Conservation (phyloP, 1,140 invertebrate genomes). For the Papilio machaon region DNA sequence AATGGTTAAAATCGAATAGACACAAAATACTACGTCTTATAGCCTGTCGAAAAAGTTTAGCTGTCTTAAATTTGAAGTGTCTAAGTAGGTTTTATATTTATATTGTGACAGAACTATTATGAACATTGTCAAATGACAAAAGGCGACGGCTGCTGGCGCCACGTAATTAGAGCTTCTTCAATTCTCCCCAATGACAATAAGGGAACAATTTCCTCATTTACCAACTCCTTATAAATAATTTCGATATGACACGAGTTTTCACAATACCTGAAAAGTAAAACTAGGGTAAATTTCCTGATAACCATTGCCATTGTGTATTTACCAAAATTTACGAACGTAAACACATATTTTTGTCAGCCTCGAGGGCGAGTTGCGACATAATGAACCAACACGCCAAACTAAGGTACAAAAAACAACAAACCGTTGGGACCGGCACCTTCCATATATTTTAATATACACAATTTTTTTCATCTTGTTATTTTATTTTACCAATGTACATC, state of each 20-base stretch:
- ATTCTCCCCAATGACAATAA: too few relatives aligned
- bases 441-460: not conserved
- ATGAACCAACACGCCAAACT: constrained; percentile 2
- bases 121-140: too few relatives aligned
- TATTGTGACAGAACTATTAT: too few relatives aligned
- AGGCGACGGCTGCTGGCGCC: too few relatives aligned
- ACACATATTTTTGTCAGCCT: constrained; percentile 9
- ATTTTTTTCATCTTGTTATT: not conserved
- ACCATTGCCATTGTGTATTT: not conserved
- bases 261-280: not conserved
- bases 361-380: constrained; percentile 1
- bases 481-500: not conserved
- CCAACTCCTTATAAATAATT: not conserved
- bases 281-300: not conserved
- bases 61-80: too few relatives aligned
- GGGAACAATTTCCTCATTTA: not conserved
- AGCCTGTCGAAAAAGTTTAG: too few relatives aligned
- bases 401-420: not conserved
- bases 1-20: too few relatives aligned
- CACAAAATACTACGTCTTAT: too few relatives aligned
- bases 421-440: not conserved
- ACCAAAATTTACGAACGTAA: constrained; percentile 11
- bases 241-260: not conserved
- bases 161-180: too few relatives aligned
- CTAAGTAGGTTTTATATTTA: too few relatives aligned